These are phyloP conservation scores for Microcaecilia unicolor DNA, from an alignment of 2,797 vertebrate genomes.

Conservation along the genomic window DNA sequence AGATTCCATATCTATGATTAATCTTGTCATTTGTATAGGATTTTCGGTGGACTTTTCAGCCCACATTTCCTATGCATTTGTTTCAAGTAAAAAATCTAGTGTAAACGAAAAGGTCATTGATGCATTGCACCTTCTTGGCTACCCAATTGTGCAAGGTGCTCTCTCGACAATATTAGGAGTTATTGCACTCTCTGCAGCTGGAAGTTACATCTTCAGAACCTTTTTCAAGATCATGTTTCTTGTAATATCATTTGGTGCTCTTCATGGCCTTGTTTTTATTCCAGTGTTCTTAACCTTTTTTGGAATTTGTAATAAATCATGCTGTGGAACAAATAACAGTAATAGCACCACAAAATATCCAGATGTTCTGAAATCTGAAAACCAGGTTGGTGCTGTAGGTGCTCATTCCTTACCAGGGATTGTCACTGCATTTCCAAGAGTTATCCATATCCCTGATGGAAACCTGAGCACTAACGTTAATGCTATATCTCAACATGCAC, in stretches of 20 bases:
- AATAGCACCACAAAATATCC: slow-evolving; percentile 2
- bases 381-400: too few species aligned
- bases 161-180: too few species aligned
- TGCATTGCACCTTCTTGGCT: slow-evolving; percentile 60
- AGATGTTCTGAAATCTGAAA: too few species aligned
- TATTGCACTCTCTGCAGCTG: slow-evolving; percentile 53
- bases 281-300: slow-evolving; percentile 71
- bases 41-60: slow-evolving; percentile 85
- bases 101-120: slow-evolving; percentile 49
- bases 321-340: too few species aligned
- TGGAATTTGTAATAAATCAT: too few species aligned
- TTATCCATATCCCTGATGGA: too few species aligned
- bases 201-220: slow-evolving; percentile 73
- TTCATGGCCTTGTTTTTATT: slow-evolving; percentile 71
- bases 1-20: slow-evolving; percentile 81
- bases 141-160: too few species aligned
- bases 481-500: too few species aligned
- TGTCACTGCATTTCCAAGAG: too few species aligned
- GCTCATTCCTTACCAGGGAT: too few species aligned
- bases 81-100: slow-evolving; percentile 44
- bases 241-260: slow-evolving; percentile 63
- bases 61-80: too few species aligned
- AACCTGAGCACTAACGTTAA: too few species aligned
- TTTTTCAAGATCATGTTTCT: slow-evolving; percentile 80
- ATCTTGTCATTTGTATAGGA: slow-evolving; percentile 75